Evolutionary conservation across 2,113 vertebrate species (phyloP).

Genomic region (Nyctereutes procyonoides): DNA sequence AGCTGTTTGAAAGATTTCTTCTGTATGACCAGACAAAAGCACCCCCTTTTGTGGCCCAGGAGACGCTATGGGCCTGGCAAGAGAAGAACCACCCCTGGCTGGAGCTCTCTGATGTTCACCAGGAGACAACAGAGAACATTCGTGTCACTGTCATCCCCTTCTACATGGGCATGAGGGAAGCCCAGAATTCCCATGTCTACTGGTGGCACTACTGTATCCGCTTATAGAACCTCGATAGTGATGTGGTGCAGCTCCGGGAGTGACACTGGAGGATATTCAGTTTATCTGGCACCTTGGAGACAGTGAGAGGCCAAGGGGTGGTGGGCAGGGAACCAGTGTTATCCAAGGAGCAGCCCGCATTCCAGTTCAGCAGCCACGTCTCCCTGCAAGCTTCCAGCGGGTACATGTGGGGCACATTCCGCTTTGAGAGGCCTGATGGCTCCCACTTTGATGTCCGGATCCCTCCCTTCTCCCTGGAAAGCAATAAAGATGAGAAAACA

Average conservation of each 20-base stretch:
- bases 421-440: slow-evolving; percentile 96
- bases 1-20: slow-evolving; percentile 98
- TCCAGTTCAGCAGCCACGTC: slow-evolving; percentile 99
- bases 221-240: slow-evolving; percentile 95
- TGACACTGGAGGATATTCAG: slow-evolving; percentile 99
- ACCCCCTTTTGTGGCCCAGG: slow-evolving; percentile 95
- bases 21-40: slow-evolving; percentile 94
- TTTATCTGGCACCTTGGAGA: slow-evolving; percentile 97
- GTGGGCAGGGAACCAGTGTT: slow-evolving; percentile 98
- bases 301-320: slow-evolving; percentile 95
- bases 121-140: slow-evolving; percentile 98
- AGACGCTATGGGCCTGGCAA: slow-evolving; percentile 97
- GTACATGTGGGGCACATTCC: slow-evolving; percentile 99
- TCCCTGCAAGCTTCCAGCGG: slow-evolving; percentile 98
- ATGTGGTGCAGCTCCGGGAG: slow-evolving; percentile 97
- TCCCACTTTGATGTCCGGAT: slow-evolving; percentile 99
- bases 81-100: slow-evolving; percentile 99
- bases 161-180: slow-evolving; percentile 99
- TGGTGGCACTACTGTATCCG: slow-evolving; percentile 99
- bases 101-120: slow-evolving; percentile 97
- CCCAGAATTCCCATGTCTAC: slow-evolving; percentile 98
- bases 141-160: slow-evolving; percentile 98
- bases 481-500: slow-evolving; percentile 99
- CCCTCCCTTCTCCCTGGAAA: slow-evolving; percentile 98
- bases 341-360: slow-evolving; percentile 98